Conservation (phyloP, 1,140 invertebrate genomes). For the Cydia strobilella region DNA sequence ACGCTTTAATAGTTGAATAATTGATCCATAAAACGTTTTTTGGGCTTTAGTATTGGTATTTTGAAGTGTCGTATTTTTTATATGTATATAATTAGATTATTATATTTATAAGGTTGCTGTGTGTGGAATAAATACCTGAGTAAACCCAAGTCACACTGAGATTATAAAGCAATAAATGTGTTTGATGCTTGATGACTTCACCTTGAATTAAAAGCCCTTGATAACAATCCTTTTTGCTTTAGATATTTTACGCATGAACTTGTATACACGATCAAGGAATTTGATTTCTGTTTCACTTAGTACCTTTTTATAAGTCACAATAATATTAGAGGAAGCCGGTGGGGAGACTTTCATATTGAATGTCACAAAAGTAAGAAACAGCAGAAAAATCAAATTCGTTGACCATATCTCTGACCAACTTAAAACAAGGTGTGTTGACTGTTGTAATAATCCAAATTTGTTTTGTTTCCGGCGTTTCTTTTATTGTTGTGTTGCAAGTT, state of each 20-base stretch:
- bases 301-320: too few species aligned
- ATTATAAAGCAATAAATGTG: not conserved
- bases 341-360: too few species aligned
- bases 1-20: constrained; percentile 47
- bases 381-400: too few species aligned
- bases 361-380: too few species aligned
- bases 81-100: not conserved
- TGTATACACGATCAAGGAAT: too few species aligned
- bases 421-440: too few species aligned
- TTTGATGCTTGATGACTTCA: not conserved
- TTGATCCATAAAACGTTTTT: constrained; percentile 37
- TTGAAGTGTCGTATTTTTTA: constrained; percentile 16
- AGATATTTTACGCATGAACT: too few species aligned
- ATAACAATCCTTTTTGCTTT: not conserved
- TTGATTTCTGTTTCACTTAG: not conserved
- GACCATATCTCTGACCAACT: too few species aligned
- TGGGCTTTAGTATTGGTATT: constrained; percentile 20
- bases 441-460: too few species aligned
- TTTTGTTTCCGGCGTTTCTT: too few species aligned
- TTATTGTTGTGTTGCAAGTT: too few species aligned
- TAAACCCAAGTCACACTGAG: not conserved
- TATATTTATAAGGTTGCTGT: not conserved
- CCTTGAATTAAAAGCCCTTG: not conserved
- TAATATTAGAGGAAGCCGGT: too few species aligned
- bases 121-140: not conserved